phyloP scores from a whole-genome alignment of 2,888 invertebrate genomes.

The Agrotis ipsilon region DNA sequence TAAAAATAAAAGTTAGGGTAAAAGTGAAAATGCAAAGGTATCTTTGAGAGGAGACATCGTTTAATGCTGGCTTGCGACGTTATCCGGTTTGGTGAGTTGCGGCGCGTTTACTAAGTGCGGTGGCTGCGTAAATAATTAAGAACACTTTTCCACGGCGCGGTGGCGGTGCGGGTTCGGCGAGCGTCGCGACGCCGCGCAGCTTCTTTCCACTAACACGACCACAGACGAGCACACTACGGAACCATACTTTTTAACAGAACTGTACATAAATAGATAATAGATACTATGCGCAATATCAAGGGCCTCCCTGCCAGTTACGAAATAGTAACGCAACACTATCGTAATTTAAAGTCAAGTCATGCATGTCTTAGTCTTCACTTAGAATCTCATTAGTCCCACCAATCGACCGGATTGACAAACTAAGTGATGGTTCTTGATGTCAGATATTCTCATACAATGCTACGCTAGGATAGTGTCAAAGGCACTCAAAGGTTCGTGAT shows the following conservation, averaged over 20 bases:
- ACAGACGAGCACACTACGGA: conserved; percentile 33
- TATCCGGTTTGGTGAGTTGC: conserved; percentile 69
- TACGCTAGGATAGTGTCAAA: conserved; percentile 11
- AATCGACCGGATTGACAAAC: background rate
- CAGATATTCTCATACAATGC: background rate
- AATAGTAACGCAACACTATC: background rate
- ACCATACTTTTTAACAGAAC: conserved; percentile 14
- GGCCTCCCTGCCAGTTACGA: background rate
- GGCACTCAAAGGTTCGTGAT: conserved; percentile 35
- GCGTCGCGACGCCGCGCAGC: conserved; percentile 44
- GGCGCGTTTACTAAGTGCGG: conserved; percentile 77
- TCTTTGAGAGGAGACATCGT: conserved; percentile 57
- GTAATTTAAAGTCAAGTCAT: background rate
- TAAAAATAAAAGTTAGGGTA: conserved; percentile 59
- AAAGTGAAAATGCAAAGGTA: conserved; percentile 63
- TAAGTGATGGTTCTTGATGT: conserved; percentile 3
- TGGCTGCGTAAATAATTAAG: conserved; percentile 86
- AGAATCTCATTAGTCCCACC: conserved; percentile 6
- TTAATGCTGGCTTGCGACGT: conserved; percentile 59
- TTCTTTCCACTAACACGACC: conserved; percentile 48
- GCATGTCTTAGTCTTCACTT: background rate
- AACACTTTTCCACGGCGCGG: conserved; percentile 80
- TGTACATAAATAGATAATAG: conserved; percentile 4
- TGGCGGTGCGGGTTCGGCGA: conserved; percentile 61
- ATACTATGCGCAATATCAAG: background rate